A percentile compares a stretch with the other conserved stretches of the same genome.
Conservation (phyloP, 2,797 vertebrate genomes). For the Rousettus madagascariensis region DNA sequence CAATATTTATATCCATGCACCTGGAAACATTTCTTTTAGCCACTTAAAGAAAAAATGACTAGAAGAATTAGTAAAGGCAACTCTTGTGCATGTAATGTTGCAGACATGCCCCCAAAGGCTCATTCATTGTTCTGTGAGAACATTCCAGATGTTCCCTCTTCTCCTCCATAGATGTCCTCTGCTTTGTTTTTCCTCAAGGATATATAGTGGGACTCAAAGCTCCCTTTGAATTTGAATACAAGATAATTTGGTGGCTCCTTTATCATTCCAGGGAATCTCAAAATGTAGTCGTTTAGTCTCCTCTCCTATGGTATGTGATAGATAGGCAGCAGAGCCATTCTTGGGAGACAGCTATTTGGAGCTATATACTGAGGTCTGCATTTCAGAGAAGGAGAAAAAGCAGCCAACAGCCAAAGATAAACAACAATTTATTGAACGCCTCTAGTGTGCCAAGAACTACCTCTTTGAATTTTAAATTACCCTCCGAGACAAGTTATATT, state of each 20-base stretch:
- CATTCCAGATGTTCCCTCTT: not conserved
- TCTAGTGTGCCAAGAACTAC: not conserved
- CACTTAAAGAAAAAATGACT: not conserved
- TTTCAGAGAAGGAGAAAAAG: not conserved
- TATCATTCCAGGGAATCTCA: not conserved
- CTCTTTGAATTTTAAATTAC: too few relatives aligned
- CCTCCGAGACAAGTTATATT: not conserved
- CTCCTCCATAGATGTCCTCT: not conserved
- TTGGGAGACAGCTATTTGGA: not conserved
- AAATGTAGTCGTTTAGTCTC: not conserved
- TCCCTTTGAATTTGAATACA: not conserved
- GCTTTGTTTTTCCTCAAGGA: not conserved
- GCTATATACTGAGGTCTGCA: not conserved
- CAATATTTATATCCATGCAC: not conserved
- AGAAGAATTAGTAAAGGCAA: not conserved
- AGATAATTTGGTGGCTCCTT: not conserved
- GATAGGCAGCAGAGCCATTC: not conserved
- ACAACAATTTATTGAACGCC: not conserved
- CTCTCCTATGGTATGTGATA: not conserved
- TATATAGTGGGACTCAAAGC: not conserved
- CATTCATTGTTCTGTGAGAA: not conserved
- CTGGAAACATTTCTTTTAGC: not conserved
- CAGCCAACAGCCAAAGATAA: not conserved
- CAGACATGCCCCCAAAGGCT: not conserved
- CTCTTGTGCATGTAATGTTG: not conserved